A percentile compares a stretch with the other conserved stretches of the same genome.
phyloP scores from a whole-genome alignment of 2,113 vertebrate species.

The Stomatorhinus ivindoensis region DNA sequence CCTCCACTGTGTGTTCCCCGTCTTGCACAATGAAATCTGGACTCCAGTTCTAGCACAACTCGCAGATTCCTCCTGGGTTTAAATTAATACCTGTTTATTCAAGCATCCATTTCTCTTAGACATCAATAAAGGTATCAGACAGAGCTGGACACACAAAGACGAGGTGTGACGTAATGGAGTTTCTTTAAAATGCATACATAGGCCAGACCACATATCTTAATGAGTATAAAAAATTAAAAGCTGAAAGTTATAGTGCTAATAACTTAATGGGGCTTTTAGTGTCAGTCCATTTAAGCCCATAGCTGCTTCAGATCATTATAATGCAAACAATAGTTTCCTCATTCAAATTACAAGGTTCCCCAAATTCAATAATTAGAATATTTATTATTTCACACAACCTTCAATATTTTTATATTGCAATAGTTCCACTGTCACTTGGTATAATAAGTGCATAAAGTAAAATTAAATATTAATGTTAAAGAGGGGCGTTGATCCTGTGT shows the following conservation, averaged over 20 bases:
- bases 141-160: not conserved
- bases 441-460: not conserved
- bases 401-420: not conserved
- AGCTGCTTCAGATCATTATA: not conserved
- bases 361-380: conserved; percentile 1
- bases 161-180: not conserved
- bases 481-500: not conserved
- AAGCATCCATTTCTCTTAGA: not conserved
- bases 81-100: not conserved
- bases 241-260: not conserved
- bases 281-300: not conserved
- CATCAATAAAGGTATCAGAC: not conserved
- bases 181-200: not conserved
- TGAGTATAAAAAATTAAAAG: conserved; percentile 4
- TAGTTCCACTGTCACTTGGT: not conserved
- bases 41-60: not conserved
- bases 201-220: not conserved
- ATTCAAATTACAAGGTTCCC: not conserved
- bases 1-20: not conserved
- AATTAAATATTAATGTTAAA: not conserved
- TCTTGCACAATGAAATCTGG: not conserved
- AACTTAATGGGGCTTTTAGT: conserved; percentile 8
- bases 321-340: not conserved
- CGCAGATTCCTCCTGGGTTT: not conserved
- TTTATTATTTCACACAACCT: not conserved